phyloP scores from a whole-genome alignment of 2,113 vertebrate genomes.

The Naja naja region DNA sequence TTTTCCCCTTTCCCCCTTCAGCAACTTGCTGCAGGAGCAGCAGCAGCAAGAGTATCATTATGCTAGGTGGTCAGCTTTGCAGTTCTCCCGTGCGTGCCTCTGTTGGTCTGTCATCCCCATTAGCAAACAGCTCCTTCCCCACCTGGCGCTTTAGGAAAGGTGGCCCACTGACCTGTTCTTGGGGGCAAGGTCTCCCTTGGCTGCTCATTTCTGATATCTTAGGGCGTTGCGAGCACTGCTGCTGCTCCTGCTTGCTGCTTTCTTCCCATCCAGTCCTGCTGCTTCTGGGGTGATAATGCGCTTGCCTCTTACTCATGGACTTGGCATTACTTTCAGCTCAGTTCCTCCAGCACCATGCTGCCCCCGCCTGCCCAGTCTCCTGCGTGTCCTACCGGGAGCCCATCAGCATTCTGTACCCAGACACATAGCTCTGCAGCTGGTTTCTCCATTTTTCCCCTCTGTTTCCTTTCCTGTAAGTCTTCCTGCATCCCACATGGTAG shows the following conservation, averaged over 20 bases:
- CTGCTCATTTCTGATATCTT: slow-evolving; percentile 49
- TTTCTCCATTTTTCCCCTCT: neutral
- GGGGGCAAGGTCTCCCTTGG: slow-evolving; percentile 45
- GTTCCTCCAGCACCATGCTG: slow-evolving; percentile 60
- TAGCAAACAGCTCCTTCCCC: neutral
- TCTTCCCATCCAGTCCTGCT: slow-evolving; percentile 65
- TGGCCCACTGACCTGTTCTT: slow-evolving; percentile 70
- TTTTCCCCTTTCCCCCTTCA: slow-evolving; percentile 28
- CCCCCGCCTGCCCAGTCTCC: slow-evolving; percentile 41
- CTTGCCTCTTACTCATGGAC: slow-evolving; percentile 52
- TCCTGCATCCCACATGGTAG: neutral
- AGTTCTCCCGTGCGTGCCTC: neutral
- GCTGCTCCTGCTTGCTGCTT: slow-evolving; percentile 33
- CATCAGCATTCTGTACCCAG: slow-evolving; percentile 21
- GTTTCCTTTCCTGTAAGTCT: neutral
- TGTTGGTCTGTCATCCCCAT: neutral
- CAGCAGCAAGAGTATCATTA: neutral
- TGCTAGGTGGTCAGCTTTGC: slow-evolving; percentile 5
- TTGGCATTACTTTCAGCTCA: slow-evolving; percentile 67
- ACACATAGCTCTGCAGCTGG: neutral
- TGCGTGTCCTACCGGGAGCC: slow-evolving; percentile 32
- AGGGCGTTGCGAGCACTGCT: slow-evolving; percentile 36
- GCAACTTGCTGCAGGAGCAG: neutral
- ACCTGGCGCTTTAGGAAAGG: slow-evolving; percentile 23
- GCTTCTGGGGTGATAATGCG: slow-evolving; percentile 37